Evolutionary conservation across 2,113 vertebrate species (phyloP).

Genomic region (Benitochromis conjunctus): DNA sequence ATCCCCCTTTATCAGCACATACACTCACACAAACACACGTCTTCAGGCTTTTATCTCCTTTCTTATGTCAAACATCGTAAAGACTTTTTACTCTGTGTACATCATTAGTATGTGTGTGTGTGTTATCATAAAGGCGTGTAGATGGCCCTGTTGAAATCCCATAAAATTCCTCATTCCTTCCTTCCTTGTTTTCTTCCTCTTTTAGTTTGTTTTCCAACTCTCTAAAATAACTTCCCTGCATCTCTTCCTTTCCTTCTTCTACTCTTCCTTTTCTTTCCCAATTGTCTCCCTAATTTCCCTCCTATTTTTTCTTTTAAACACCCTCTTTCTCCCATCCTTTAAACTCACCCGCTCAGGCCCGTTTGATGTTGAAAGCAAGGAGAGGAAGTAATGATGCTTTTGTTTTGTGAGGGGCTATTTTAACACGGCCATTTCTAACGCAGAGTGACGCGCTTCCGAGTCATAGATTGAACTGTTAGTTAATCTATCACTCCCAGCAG

Average conservation of each 20-base stretch:
- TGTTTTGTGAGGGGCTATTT: not conserved
- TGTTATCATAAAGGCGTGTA: not conserved
- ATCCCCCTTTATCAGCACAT: not conserved
- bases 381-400: slow-evolving; percentile 6
- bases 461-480: slow-evolving; percentile 20
- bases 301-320: not conserved
- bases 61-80: not conserved
- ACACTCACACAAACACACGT: not conserved
- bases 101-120: not conserved
- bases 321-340: not conserved
- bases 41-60: not conserved
- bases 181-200: not conserved
- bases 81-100: not conserved
- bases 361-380: not conserved
- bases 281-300: not conserved
- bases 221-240: not conserved
- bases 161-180: not conserved
- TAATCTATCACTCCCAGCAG: slow-evolving; percentile 24
- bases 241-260: not conserved
- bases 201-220: not conserved
- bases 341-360: not conserved
- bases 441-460: slow-evolving; percentile 5
- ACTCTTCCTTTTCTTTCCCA: not conserved
- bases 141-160: slow-evolving; percentile 40
- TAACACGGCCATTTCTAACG: slow-evolving; percentile 26